phyloP scores from a whole-genome alignment of 2,888 invertebrate genomes.

The Arrhopalites spinosus region DNA sequence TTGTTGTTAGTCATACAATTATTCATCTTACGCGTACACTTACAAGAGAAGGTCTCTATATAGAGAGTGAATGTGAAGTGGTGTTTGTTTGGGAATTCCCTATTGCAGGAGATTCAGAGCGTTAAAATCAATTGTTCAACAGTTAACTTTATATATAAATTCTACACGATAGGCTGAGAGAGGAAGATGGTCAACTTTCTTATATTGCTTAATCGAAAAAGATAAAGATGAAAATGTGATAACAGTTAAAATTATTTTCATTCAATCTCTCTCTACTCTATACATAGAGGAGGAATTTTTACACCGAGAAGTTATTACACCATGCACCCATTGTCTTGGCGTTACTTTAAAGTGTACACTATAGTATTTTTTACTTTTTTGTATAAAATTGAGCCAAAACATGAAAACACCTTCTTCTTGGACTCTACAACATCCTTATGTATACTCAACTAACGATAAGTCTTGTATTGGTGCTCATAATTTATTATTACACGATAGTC shows the following conservation, averaged over 20 bases:
- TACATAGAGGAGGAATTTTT: no score
- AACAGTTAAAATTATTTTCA: constrained; percentile 29
- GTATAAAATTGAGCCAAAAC: neutral
- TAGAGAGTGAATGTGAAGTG: constrained; percentile 32
- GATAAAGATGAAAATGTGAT: constrained; percentile 35
- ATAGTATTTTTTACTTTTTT: neutral
- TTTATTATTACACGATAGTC: no score
- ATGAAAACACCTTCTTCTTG: no score
- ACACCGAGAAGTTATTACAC: neutral
- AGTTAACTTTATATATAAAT: constrained; percentile 2
- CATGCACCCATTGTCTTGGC: constrained; percentile 16
- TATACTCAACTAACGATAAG: no score
- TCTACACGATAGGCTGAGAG: neutral
- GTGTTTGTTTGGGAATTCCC: constrained; percentile 28
- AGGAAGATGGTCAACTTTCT: constrained; percentile 36
- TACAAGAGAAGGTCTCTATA: constrained; percentile 11
- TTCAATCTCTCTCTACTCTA: constrained; percentile 6
- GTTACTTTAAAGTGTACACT: neutral
- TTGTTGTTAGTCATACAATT: constrained; percentile 7
- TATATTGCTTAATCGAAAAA: constrained; percentile 36
- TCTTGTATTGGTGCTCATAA: no score
- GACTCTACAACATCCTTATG: no score
- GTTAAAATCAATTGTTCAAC: constrained; percentile 56
- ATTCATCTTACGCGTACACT: constrained; percentile 1
- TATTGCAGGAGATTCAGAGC: constrained; percentile 52